Evolutionary conservation across 1,140 invertebrate genomes (phyloP), one percentile per base, ranked within the genome.

Genomic region (Psilanteris sp.): DNA sequence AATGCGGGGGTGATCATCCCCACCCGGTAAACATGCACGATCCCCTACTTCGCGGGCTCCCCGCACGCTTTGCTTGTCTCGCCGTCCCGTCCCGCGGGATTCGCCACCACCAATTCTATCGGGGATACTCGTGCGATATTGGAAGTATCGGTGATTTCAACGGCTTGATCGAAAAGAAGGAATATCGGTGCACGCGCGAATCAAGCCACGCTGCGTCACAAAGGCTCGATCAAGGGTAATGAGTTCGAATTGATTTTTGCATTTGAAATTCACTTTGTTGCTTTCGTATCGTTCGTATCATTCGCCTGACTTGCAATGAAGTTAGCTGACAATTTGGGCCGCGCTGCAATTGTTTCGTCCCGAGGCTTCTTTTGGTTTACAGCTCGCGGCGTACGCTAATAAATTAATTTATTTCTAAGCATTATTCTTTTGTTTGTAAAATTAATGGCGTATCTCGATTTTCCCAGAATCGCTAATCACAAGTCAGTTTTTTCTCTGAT

Each of bases 111-210:
- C 72, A 64, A 74, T 76, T 76, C 61, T 81, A 80, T 81, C 79
- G 81, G 72, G 77, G 79, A 78, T 78, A 78, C 79, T 66, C 79
- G 59, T 41, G 62, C 76, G 78, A 77, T 89, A 89, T 89, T 83
- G 87, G 86, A 87, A 88, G 79, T 89, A 89, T 89, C 82, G 87
- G 87, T 89, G 87, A 89, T 80, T 89, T 89, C 86, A 89, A 89
- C 87, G 87, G 81, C 70, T 81, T 84, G 87, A 88, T 88, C 82
- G 85, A 84, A 88, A 87, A 87, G 84, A 82, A 82, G 83, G 82
- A 79, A 75, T 50, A 34, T 34, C 44, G 46, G 46, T 71, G 48
- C 26, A 52, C 27, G 50, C 55, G n/a, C n/a, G n/a, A n/a, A n/a
- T 62, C 46, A 54, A 71, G 46, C 61, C 67, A 46, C 67, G 46